Evolutionary conservation across 1,140 invertebrate species (phyloP).

Genomic region (Bombus haemorrhoidalis): DNA sequence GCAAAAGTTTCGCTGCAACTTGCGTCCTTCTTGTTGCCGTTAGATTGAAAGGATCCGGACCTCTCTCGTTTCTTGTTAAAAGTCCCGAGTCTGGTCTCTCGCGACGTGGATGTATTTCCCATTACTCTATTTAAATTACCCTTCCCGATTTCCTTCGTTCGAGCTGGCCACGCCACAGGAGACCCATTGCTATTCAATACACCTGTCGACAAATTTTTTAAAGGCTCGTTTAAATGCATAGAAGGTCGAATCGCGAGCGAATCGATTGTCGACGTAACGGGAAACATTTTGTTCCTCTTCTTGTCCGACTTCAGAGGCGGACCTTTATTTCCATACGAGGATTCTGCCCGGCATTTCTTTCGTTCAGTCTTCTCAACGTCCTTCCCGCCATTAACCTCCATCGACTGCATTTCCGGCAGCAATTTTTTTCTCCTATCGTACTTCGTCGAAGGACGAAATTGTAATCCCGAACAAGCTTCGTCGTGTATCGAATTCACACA

Average conservation of each 20-base stretch:
- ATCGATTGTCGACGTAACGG: conserved; percentile 8
- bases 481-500: not conserved
- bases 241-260: conserved; percentile 23
- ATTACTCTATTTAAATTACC: conserved; percentile 44
- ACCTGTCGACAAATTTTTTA: conserved; percentile 44
- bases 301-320: not conserved
- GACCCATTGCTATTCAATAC: conserved; percentile 20
- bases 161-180: not conserved
- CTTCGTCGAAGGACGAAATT: not conserved
- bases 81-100: not conserved
- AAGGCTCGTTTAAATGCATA: conserved; percentile 49
- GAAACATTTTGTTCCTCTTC: conserved; percentile 28
- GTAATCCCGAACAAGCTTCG: not conserved
- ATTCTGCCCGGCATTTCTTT: not conserved
- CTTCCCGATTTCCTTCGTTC: too few species aligned
- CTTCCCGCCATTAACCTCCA: not conserved
- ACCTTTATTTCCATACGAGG: not conserved
- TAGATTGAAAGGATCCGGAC: not conserved
- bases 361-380: not conserved
- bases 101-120: conserved; percentile 1
- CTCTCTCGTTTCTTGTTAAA: conserved; percentile 3
- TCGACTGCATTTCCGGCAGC: not conserved
- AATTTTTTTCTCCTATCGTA: not conserved
- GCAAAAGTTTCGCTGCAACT: not conserved
- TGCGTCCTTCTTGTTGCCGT: not conserved